Evolutionary conservation across 2,113 vertebrate species (phyloP), one percentile per base, ranked within the genome.

Genomic region (Artemisiospiza belli): DNA sequence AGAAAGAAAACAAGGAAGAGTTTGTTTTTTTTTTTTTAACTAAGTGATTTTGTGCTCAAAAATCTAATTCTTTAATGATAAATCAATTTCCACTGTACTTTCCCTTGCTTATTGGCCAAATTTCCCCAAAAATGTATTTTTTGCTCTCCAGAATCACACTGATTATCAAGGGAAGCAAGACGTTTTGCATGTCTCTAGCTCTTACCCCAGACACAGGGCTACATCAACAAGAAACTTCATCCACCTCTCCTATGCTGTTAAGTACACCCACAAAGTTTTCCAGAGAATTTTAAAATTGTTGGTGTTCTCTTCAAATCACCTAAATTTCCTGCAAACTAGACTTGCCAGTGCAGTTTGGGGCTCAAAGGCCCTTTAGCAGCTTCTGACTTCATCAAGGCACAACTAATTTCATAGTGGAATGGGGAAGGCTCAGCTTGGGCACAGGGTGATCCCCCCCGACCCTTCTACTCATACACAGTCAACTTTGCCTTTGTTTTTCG

Each of bases 131-230:
- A 39, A 4, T 54, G 19, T 5, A 15, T 9, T 46, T 31, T 41
- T 8, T 55, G 18, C 20, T 44, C 5, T 72, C 11, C 18, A 76
- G 37, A 31, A 68, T 12, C 10, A 6, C 10, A 33, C 3, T 0
- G 2, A 4, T 10, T 52, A 9, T 6, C 5, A 33, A 78, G 6
- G 1, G 2, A 2, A 58, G 8, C 1, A 15, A 59, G 41, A 8
- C 8, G 3, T 37, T 21, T 49, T 80, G 16, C 39, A 22, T 37
- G 10, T 39, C 13, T 46, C 30, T 41, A 14, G 4, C 9, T 30
- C 9, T 83, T 24, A 49, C 10, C 4, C 4, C 11, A 46, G 24
- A 33, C 16, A 58, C 16, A 41, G 2, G 6, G 5, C 10, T 57
- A 22, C 3, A 16, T 16, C 15, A 70, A 52, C 15, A 27, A 30